A percentile compares a stretch with the other conserved stretches of the same genome.
Conservation (phyloP, 2,113 vertebrate genomes). For the Cavia porcellus region DNA sequence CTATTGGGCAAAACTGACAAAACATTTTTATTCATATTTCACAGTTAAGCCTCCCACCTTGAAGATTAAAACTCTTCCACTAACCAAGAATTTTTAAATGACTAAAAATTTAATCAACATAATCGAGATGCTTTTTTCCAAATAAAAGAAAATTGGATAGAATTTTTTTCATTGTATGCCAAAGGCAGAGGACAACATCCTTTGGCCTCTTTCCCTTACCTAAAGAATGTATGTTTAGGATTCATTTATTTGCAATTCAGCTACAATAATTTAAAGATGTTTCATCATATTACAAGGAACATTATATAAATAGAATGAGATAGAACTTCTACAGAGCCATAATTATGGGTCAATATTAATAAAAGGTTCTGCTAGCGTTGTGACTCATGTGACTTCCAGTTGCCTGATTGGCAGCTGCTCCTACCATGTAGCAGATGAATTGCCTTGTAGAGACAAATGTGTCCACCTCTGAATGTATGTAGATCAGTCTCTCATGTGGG, state of each 20-base stretch:
- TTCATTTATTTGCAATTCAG: constrained; percentile 58
- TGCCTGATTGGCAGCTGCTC: constrained; percentile 26
- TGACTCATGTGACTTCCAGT: not conserved
- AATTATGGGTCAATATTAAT: constrained; percentile 66
- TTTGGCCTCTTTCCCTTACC: not conserved
- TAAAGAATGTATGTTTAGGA: not conserved
- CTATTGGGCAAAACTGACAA: constrained; percentile 37
- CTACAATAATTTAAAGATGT: constrained; percentile 49
- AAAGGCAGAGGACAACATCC: not conserved
- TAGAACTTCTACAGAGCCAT: constrained; percentile 42
- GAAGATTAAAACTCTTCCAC: constrained; percentile 43
- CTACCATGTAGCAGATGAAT: not conserved
- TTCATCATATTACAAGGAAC: not conserved
- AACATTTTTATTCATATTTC: not conserved
- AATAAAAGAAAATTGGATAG: constrained; percentile 8
- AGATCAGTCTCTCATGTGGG: not conserved
- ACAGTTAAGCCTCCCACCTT: constrained; percentile 14
- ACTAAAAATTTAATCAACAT: constrained; percentile 5
- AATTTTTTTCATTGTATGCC: not conserved
- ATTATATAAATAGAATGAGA: constrained; percentile 47
- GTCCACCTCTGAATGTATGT: constrained; percentile 20
- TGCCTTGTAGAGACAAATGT: constrained; percentile 15
- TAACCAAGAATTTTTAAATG: constrained; percentile 17
- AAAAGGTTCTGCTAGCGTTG: constrained; percentile 18
- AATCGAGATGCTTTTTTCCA: not conserved